These are phyloP conservation scores for Cirrhinus mrigala DNA, from an alignment of 2,797 vertebrate genomes.

Conservation along the genomic window DNA sequence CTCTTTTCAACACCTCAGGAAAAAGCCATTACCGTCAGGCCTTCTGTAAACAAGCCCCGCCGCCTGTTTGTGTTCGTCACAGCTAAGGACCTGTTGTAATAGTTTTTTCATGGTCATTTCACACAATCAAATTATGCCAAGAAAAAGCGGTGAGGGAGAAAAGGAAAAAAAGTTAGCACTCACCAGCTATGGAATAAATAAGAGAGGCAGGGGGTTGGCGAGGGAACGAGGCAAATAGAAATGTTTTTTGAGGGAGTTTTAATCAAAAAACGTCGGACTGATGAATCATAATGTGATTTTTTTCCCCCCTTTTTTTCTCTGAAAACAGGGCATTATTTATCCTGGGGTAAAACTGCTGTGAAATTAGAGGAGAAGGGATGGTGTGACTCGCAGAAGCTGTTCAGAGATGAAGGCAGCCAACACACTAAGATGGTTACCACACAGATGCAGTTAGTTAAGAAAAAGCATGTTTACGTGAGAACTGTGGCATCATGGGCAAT, in stretches of 20 bases:
- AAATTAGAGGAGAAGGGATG: slow-evolving; percentile 53
- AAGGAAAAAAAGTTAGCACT: slow-evolving; percentile 46
- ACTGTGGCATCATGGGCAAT: neutral
- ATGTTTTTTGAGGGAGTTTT: slow-evolving; percentile 41
- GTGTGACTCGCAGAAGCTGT: slow-evolving; percentile 47
- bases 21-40: slow-evolving; percentile 62
- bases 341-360: slow-evolving; percentile 55
- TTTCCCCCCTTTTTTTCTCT: neutral
- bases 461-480: slow-evolving; percentile 10
- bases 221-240: slow-evolving; percentile 40
- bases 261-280: slow-evolving; percentile 45
- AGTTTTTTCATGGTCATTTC: slow-evolving; percentile 70
- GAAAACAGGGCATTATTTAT: slow-evolving; percentile 42
- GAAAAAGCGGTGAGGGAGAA: slow-evolving; percentile 53
- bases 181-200: slow-evolving; percentile 46
- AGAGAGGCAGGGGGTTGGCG: slow-evolving; percentile 28
- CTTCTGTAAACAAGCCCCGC: slow-evolving; percentile 65
- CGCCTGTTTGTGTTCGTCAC: slow-evolving; percentile 66
- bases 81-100: slow-evolving; percentile 65
- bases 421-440: slow-evolving; percentile 10
- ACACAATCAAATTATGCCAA: slow-evolving; percentile 67
- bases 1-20: slow-evolving; percentile 52
- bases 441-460: slow-evolving; percentile 32
- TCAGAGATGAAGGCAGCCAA: slow-evolving; percentile 37
- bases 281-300: slow-evolving; percentile 58